A percentile compares a stretch with the other conserved stretches of the same genome.
phyloP scores from a whole-genome alignment of 2,888 invertebrate species.

The Sarcophaga rosellei region DNA sequence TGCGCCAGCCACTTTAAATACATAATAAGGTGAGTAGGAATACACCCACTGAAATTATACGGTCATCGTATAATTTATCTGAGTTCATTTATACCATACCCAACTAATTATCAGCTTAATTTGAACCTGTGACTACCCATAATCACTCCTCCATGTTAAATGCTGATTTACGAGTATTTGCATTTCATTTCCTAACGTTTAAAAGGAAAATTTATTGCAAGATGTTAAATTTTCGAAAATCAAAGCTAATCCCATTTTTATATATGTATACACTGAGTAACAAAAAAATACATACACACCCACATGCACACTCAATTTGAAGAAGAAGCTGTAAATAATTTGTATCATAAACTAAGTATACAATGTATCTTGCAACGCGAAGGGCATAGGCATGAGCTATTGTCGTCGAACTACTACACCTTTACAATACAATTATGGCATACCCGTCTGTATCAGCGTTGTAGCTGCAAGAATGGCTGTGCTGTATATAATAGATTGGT shows the following conservation, averaged over 20 bases:
- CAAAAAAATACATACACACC: neutral
- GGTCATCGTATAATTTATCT: neutral
- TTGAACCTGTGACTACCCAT: conserved; percentile 51
- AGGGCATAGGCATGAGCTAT: neutral
- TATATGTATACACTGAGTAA: neutral
- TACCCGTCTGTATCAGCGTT: neutral
- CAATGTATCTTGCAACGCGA: conserved; percentile 5
- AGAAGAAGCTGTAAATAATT: conserved; percentile 20
- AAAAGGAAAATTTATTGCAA: conserved; percentile 49
- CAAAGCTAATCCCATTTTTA: conserved; percentile 47
- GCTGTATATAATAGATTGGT: neutral
- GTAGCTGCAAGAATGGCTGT: neutral
- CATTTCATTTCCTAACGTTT: conserved; percentile 52
- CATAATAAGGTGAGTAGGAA: neutral
- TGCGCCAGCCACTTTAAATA: neutral
- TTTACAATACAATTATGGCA: neutral
- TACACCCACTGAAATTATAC: neutral
- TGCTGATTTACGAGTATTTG: conserved; percentile 60
- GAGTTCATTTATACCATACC: neutral
- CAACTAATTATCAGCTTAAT: conserved; percentile 52
- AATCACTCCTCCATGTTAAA: conserved; percentile 54
- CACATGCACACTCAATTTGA: neutral
- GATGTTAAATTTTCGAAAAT: conserved; percentile 37
- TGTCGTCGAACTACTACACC: no score
- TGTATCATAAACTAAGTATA: conserved; percentile 44